Percentiles rank a stretch among this genome's conserved stretches.
Evolutionary conservation across 2,888 invertebrate genomes (phyloP).

Genomic region (Parascotia fuliginaria): DNA sequence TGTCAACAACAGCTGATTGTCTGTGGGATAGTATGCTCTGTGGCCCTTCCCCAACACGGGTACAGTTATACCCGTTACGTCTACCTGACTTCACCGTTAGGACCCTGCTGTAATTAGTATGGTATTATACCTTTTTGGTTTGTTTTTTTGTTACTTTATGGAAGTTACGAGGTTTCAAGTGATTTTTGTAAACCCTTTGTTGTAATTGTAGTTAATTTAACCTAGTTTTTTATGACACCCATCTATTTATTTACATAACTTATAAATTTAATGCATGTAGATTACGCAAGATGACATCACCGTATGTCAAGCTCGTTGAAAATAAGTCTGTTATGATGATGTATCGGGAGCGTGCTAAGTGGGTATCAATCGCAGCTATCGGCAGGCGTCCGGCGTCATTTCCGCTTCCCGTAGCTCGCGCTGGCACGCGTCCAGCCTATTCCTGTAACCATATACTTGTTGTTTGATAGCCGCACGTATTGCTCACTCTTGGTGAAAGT

Average conservation of each 20-base stretch:
- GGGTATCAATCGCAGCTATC: slow-evolving; percentile 34
- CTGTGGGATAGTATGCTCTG: not conserved
- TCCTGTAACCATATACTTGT: slow-evolving; percentile 44
- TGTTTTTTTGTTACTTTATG: not conserved
- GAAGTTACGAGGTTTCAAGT: not conserved
- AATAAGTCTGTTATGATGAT: slow-evolving; percentile 3
- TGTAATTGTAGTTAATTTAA: too few species aligned
- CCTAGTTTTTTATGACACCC: too few species aligned
- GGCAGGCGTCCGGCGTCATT: slow-evolving; percentile 52
- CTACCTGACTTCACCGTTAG: slow-evolving; percentile 30
- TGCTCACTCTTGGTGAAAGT: slow-evolving; percentile 15
- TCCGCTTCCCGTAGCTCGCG: slow-evolving; percentile 57
- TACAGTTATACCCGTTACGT: slow-evolving; percentile 24
- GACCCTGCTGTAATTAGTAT: slow-evolving; percentile 14
- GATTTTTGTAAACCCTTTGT: too few species aligned
- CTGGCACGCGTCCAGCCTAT: slow-evolving; percentile 66
- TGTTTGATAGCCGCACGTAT: slow-evolving; percentile 19
- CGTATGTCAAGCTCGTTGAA: not conserved
- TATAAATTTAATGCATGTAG: too few species aligned
- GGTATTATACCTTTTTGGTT: not conserved
- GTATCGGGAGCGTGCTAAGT: slow-evolving; percentile 19
- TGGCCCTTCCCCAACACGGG: slow-evolving; percentile 12
- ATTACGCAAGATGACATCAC: not conserved
- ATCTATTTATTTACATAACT: too few species aligned
- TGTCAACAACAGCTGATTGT: slow-evolving; percentile 13